Evolutionary conservation across 2,888 invertebrate genomes (phyloP).

Genomic region (Stenoptilia bipunctidactyla): DNA sequence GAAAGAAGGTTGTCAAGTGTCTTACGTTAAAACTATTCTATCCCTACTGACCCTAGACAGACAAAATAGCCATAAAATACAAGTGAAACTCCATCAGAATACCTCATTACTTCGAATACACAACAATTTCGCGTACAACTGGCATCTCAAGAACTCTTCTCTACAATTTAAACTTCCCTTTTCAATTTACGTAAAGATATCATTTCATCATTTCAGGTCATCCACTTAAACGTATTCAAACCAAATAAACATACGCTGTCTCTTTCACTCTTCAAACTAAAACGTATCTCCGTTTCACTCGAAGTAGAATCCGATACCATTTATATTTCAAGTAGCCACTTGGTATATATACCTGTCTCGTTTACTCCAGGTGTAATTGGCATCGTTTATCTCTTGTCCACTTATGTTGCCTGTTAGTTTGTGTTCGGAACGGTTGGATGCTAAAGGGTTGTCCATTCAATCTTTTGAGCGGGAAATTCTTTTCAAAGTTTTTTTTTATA

Average conservation of each 20-base stretch:
- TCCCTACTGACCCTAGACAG: too few species aligned
- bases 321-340: constrained; percentile 56
- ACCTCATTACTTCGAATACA: too few species aligned
- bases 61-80: too few species aligned
- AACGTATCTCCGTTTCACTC: not conserved
- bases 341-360: constrained; percentile 28
- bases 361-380: constrained; percentile 20
- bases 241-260: not conserved
- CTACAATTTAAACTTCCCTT: too few species aligned
- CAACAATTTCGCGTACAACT: too few species aligned
- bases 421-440: not conserved
- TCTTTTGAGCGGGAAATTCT: not conserved
- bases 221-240: not conserved
- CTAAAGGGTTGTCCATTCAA: not conserved
- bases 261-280: not conserved
- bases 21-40: too few species aligned
- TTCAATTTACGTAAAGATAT: not conserved
- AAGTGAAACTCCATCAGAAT: too few species aligned
- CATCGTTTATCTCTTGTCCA: constrained; percentile 26
- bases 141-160: too few species aligned
- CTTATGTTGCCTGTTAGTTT: constrained; percentile 14
- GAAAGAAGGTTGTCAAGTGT: too few species aligned
- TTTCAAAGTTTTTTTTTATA: too few species aligned
- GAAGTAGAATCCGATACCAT: constrained; percentile 50
- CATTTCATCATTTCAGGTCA: not conserved